Evolutionary conservation across 2,888 invertebrate species (phyloP), one percentile per base, ranked within the genome.

Genomic region (Homarus gammarus): DNA sequence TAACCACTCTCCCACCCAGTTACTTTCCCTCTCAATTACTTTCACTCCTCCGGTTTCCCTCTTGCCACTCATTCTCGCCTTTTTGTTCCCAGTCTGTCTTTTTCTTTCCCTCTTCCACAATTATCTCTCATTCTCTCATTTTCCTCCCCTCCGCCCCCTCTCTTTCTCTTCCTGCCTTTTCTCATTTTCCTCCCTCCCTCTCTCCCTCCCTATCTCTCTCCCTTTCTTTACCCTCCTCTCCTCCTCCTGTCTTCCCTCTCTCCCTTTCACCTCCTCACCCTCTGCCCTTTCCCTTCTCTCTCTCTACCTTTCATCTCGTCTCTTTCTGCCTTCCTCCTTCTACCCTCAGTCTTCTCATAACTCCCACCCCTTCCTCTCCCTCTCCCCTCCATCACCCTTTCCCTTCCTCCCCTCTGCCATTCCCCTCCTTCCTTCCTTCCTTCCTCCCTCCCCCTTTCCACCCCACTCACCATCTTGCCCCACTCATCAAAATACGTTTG

Each of bases 361-460:
- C 73, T 73, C 73, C 36, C 73, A n/a, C n/a, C n/a, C 36, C 73
- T 73, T n/a, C 36, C 73, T 73, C 36, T 73, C 73, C 36, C 73
- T 73, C 73, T 73, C 72, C 27, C 72, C 12, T 5, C 12, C 15
- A 5, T 31, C 31, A 5, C 38, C 31, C 18, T 31, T 72, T 38
- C 38, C n/a, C n/a, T n/a, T n/a, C n/a, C n/a, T n/a, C n/a, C n/a
- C n/a, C 31, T 31, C 68, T 68, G 68, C 31, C 31, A n/a, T 15
- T 5, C 31, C 31, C 5, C 38, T 31, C 18, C 31, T 72, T 38
- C 38, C n/a, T n/a, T n/a, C n/a, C n/a, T n/a, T n/a, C n/a, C n/a
- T n/a, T 31, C 31, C 68, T 68, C 68, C 31, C 31, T 18, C 68
- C 72, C 72, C 38, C 31, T 31, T 31, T 12, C 38, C 38, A 27